Evolutionary conservation across 2,888 invertebrate genomes (phyloP), one percentile per base, ranked within the genome.

Genomic region (Archips xylosteana): DNA sequence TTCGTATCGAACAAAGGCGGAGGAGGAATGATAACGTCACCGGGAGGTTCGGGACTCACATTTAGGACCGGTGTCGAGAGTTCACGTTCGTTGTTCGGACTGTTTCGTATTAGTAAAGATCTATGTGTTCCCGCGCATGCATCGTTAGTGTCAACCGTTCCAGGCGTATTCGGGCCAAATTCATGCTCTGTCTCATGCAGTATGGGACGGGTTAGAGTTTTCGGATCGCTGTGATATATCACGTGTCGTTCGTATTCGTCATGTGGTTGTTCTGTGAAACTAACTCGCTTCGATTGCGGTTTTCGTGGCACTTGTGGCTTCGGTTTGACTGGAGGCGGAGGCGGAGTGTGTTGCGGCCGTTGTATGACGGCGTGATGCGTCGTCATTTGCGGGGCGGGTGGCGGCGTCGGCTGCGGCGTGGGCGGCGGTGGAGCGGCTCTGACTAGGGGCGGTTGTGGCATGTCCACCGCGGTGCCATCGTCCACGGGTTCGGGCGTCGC

Each of bases 211-310:
- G 80, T 81, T 71, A 75, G 79, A 70, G 82, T 78, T 78, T 81
- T 86, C 82, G 83, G 77, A 77, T 90, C 87, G 83, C 82, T 84
- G 76, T 85, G 83, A 77, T 83, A 76, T 74, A 78, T 78, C 74
- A 82, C 76, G 77, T 82, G 81, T 82, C 76, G 82, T 78, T 87
- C 85, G 77, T 82, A 79, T 79, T 86, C 86, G 78, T 88, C 84
- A 78, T 83, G 81, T 75, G 87, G 81, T 75, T 92, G 91, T 83
- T 87, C 84, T 75, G 86, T 91, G 89, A 94, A 94, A 94, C 94
- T 94, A 92, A 94, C 94, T 93, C 94, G 92, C 83, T 94, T 94
- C 82, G 84, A 86, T 77, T 90, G 91, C 79, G 94, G 94, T 88
- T 94, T 94, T 79, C 91, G 91, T 70, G 94, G 92, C 84, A 94